Conservation (phyloP, 1,140 invertebrate genomes). For the Schlechtendalia chinensis region DNA sequence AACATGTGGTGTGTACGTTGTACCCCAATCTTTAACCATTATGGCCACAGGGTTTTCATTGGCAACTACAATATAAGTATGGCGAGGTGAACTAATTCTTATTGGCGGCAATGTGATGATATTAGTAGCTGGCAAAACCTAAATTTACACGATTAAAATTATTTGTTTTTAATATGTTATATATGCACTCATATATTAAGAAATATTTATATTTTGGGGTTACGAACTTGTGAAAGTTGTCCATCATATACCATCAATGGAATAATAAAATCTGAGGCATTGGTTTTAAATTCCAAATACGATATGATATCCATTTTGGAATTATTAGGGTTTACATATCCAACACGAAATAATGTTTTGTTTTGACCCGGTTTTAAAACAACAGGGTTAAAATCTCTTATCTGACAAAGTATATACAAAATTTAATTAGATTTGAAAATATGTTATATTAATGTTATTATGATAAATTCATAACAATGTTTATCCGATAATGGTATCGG, state of each 20-base stretch:
- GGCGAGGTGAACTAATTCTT: slow-evolving; percentile 41
- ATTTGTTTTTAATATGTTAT: not conserved
- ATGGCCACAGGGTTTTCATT: slow-evolving; percentile 44
- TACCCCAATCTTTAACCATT: slow-evolving; percentile 45
- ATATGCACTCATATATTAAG: not conserved
- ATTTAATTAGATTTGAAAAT: not conserved
- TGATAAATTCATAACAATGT: not conserved
- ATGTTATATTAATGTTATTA: not conserved
- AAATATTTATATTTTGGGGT: not conserved
- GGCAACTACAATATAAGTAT: slow-evolving; percentile 39
- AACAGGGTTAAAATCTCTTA: slow-evolving; percentile 44
- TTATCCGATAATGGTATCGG: not conserved
- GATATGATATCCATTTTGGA: slow-evolving; percentile 45
- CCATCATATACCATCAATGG: slow-evolving; percentile 46
- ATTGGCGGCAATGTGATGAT: slow-evolving; percentile 39
- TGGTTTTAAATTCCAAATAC: slow-evolving; percentile 43
- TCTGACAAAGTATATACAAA: slow-evolving; percentile 11
- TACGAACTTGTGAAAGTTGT: slow-evolving; percentile 28
- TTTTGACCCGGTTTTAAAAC: slow-evolving; percentile 43
- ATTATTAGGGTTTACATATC: slow-evolving; percentile 43
- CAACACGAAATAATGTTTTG: slow-evolving; percentile 46
- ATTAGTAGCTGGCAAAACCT: slow-evolving; percentile 43
- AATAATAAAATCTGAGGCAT: slow-evolving; percentile 47
- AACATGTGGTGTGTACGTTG: slow-evolving; percentile 36
- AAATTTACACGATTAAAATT: not conserved